Conservation (phyloP, 2,797 vertebrate species). For the Leptoclinus maculatus region DNA sequence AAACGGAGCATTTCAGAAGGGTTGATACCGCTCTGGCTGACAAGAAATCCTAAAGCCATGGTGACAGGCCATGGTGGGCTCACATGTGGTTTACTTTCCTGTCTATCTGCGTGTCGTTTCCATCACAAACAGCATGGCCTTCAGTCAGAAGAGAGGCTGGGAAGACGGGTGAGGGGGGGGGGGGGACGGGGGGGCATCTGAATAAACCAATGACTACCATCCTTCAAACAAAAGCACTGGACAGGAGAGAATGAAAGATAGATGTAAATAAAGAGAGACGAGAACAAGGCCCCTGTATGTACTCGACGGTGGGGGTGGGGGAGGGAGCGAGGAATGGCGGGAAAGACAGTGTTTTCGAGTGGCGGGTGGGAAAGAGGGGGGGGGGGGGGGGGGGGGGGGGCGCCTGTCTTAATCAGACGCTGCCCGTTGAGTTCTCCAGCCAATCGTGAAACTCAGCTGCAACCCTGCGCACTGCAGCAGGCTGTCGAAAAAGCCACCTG, state of each 20-base stretch:
- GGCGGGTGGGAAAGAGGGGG: slow-evolving; percentile 50
- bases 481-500: slow-evolving; percentile 56
- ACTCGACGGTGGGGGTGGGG: slow-evolving; percentile 56
- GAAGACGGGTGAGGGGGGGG: neutral
- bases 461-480: slow-evolving; percentile 20
- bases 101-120: slow-evolving; percentile 51
- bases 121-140: slow-evolving; percentile 79
- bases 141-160: slow-evolving; percentile 54
- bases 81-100: slow-evolving; percentile 56
- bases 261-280: slow-evolving; percentile 59
- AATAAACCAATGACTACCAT: slow-evolving; percentile 72
- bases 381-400: slow-evolving; percentile 46
- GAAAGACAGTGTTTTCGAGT: slow-evolving; percentile 56
- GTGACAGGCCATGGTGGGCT: slow-evolving; percentile 39
- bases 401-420: slow-evolving; percentile 67
- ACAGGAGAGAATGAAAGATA: slow-evolving; percentile 64
- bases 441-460: slow-evolving; percentile 37
- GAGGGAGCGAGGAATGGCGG: slow-evolving; percentile 59
- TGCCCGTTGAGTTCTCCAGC: slow-evolving; percentile 54
- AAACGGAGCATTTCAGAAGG: neutral
- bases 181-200: slow-evolving; percentile 40
- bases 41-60: slow-evolving; percentile 22
- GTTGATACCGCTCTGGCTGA: neutral
- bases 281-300: slow-evolving; percentile 77
- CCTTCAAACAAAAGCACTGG: slow-evolving; percentile 78